Evolutionary conservation across 2,113 vertebrate species (phyloP).

Genomic region (Andinoacara biseriatus): DNA sequence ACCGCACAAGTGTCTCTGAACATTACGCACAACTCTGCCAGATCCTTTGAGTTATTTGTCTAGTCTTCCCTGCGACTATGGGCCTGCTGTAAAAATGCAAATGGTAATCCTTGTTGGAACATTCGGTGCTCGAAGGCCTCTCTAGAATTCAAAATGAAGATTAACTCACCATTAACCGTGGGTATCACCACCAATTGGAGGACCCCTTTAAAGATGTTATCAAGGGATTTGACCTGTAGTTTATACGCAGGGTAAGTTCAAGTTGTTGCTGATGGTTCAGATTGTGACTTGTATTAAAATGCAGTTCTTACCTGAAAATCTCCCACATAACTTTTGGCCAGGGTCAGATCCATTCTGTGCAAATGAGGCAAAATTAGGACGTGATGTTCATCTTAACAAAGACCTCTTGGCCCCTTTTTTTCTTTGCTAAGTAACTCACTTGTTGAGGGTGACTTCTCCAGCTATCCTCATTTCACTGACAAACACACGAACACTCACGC

Average conservation of each 20-base stretch:
- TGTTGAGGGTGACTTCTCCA: constrained; percentile 71
- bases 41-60: background rate
- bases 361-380: constrained; percentile 48
- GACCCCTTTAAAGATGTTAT: constrained; percentile 64
- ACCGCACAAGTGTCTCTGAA: too few species aligned
- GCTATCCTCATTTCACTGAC: constrained; percentile 65
- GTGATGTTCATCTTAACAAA: constrained; percentile 18
- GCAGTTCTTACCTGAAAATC: constrained; percentile 73
- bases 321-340: constrained; percentile 75
- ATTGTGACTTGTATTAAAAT: background rate
- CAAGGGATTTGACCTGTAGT: constrained; percentile 68
- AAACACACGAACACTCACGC: constrained; percentile 65
- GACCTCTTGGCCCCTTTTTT: constrained; percentile 14
- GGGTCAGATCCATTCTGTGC: constrained; percentile 72
- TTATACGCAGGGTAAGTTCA: background rate
- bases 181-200: constrained; percentile 72
- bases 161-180: constrained; percentile 63
- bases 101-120: accelerated
- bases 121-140: background rate
- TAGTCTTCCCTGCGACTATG: background rate
- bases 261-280: background rate
- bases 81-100: background rate
- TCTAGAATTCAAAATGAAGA: background rate
- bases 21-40: background rate
- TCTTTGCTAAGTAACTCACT: constrained; percentile 62